Base-by-base conservation (phyloP, 2,888 invertebrate genomes). In the Drosophila mimica region DNA sequence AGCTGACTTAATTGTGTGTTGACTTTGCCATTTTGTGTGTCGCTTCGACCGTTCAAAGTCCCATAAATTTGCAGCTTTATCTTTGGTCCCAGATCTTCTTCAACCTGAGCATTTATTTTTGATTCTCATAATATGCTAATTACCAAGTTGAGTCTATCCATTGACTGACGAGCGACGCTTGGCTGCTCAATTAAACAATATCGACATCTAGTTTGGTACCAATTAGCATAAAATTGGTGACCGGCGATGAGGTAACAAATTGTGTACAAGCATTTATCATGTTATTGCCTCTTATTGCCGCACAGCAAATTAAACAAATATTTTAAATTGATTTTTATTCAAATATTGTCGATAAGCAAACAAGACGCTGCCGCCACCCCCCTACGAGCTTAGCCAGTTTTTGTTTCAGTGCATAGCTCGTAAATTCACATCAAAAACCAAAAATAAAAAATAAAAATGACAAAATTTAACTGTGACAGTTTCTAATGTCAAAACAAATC, bases 121-220 rank as follows among this genome's bases (percentile, higher is more conserved):
- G 83, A 86, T 88, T 90, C 87, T 83, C 87, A 88, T 88, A 88
- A 88, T 90, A 88, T 88, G 87, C 86, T 90, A 90, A 88, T 88
- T 88, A 80, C 76, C 46, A 61, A 52, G 5, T 46, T 46, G 17
- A 46, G 7, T 46, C 25, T 46, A 46, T 20, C 30, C 2, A 25
- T 4, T 70, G 59, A 60, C 49, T 76, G 71, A 60, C 57, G 60
- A 67, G 67, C 67, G 56, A 48, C 51, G 64, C 43, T 54, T 52
- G 52, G 65, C 56, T 76, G 79, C 68, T 79, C 85, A 88, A 88
- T 88, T 88, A 88, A 89, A 88, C 87, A 88, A 90, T 82, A 87
- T 81, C 86, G 86, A 88, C 85, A 82, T 89, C 90, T 82, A 86
- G 86, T 89, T 89, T 89, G 72, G 76, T 82, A 64, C 72, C 71